Evolutionary conservation across 2,888 invertebrate species (phyloP), one percentile per base, ranked within the genome.

Genomic region (Sthenelais limicola): DNA sequence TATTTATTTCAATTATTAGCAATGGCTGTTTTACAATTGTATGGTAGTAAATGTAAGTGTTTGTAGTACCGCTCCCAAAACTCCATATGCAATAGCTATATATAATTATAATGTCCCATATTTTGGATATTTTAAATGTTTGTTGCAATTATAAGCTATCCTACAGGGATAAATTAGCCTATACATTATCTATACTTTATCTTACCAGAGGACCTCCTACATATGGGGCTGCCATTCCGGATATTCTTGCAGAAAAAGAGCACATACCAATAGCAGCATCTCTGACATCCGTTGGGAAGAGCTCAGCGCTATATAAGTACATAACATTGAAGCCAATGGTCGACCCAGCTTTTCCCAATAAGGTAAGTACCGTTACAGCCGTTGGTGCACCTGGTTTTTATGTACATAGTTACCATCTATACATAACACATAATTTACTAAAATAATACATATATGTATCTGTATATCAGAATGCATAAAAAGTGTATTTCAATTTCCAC

Each of bases 161-260:
- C 21, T n/a, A 9, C 9, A 15, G 21, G 12, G 15, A 12, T 21
- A 52, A 9, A 52, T 9, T 52, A 21, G n/a, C n/a, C n/a, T n/a
- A n/a, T n/a, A n/a, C n/a, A n/a, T n/a, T 52, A 18, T 15, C 9
- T 52, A 56, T 26, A 5, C 30, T 3, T 15, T 28, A 35, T 54
- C 70, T 54, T 38, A 70, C 70, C 9, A 70, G 26, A 21, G 54
- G 38, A 24, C 70, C 70, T 3, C 70, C 70, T 15, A 70, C 43
- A 56, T 70, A 70, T 1, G 70, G 70, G 0, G 70, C 70, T 24
- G 30, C 12, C 43, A 70, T 70, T 7, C 54, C 43, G 9, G 51
- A 32, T 26, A 70, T 26, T 2, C 70, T 12, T 24, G 70, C 3
- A n/a, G 43, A 26, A 12, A 54, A 38, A 7, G 70, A 70, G 35